These are phyloP conservation scores for Ariolimax columbianus DNA, from an alignment of 2,888 invertebrate genomes.

Conservation along the genomic window DNA sequence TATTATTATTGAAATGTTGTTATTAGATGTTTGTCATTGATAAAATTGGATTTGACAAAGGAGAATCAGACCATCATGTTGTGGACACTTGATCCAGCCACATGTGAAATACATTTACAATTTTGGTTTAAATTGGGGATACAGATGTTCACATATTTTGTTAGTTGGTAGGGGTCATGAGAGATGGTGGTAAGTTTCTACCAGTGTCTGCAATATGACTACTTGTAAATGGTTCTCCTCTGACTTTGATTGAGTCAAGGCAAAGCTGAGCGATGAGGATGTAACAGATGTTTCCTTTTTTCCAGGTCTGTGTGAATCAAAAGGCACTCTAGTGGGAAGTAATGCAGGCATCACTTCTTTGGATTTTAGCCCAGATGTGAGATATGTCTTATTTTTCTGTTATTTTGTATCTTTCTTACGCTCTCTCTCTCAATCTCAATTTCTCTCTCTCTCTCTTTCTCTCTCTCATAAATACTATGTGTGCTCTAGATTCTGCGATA, in stretches of 20 bases:
- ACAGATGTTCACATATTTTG: too few relatives aligned
- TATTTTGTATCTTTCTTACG: not conserved
- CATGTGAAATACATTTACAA: too few relatives aligned
- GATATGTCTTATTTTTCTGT: slow-evolving; percentile 3
- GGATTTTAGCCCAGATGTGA: slow-evolving; percentile 91
- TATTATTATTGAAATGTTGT: too few relatives aligned
- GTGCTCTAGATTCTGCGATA: too few relatives aligned
- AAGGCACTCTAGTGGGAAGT: slow-evolving; percentile 88
- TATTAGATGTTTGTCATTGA: too few relatives aligned
- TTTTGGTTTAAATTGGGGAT: too few relatives aligned
- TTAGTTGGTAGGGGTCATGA: not conserved
- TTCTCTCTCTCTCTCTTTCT: slow-evolving; percentile 6
- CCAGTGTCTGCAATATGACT: not conserved
- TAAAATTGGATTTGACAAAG: too few relatives aligned
- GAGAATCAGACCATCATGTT: too few relatives aligned
- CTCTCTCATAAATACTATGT: too few relatives aligned
- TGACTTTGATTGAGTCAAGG: too few relatives aligned
- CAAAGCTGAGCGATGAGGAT: not conserved
- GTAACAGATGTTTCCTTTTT: not conserved
- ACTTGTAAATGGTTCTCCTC: too few relatives aligned
- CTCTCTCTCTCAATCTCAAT: not conserved
- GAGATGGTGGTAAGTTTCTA: not conserved
- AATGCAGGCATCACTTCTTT: slow-evolving; percentile 97
- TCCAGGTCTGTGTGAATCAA: slow-evolving; percentile 73
- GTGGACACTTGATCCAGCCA: too few relatives aligned